These are phyloP conservation scores for Herpailurus yagouaroundi DNA, from an alignment of 2,113 vertebrate genomes.

Conservation along the genomic window DNA sequence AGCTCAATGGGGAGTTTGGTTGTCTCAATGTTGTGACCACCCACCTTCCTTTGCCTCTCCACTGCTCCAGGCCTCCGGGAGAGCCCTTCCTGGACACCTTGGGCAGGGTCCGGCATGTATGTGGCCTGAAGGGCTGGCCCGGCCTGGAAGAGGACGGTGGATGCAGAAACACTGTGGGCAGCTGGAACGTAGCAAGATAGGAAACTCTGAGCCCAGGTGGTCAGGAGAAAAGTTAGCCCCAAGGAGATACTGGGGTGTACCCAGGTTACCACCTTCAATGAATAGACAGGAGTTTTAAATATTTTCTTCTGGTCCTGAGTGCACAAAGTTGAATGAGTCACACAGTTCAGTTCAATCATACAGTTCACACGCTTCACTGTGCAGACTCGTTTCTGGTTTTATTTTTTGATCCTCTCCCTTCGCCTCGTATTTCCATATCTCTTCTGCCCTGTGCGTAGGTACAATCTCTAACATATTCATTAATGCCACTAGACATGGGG, in stretches of 20 bases:
- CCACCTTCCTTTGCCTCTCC: neutral
- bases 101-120: too few relatives aligned
- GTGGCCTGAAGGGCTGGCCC: rapidly evolving
- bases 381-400: neutral
- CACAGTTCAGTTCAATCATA: neutral
- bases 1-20: neutral
- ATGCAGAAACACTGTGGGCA: neutral
- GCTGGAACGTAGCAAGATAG: neutral
- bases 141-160: neutral
- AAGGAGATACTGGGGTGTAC: neutral
- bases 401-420: neutral
- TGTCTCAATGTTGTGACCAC: neutral
- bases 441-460: neutral
- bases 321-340: neutral
- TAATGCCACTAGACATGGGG: neutral
- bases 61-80: neutral
- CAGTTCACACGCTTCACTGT: neutral
- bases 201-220: neutral
- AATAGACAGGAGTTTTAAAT: neutral
- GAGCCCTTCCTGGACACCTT: neutral
- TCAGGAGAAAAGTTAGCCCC: neutral
- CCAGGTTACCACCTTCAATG: neutral
- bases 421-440: neutral
- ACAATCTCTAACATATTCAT: neutral
- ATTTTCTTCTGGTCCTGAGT: neutral